These are phyloP conservation scores for Morelia viridis DNA, from an alignment of 2,797 vertebrate genomes.

Conservation along the genomic window DNA sequence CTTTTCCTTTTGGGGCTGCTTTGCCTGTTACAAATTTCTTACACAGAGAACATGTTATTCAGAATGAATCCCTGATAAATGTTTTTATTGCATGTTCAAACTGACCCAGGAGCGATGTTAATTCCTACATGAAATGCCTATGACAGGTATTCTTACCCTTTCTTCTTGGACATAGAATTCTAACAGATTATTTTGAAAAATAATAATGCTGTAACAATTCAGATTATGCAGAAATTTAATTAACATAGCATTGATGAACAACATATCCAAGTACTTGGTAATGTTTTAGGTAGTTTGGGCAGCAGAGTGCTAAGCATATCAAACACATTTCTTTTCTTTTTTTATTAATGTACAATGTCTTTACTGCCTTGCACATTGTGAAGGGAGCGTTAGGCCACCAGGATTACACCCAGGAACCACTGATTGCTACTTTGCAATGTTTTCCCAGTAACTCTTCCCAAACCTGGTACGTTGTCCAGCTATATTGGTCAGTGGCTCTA, in stretches of 20 bases:
- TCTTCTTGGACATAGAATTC: background rate
- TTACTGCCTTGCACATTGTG: no score
- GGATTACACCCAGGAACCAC: no score
- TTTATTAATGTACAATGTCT: background rate
- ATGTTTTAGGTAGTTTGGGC: background rate
- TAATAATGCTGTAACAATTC: background rate
- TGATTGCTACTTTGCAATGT: background rate
- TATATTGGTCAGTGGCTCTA: no score
- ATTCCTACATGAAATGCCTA: background rate
- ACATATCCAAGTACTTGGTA: background rate
- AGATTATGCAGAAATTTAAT: slow-evolving; percentile 42
- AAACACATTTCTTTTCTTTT: background rate
- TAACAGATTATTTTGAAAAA: background rate
- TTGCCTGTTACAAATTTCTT: no score
- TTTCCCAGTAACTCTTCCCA: no score
- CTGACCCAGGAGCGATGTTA: background rate
- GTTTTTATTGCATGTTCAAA: background rate
- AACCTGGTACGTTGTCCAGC: no score
- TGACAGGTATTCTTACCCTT: background rate
- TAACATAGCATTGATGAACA: background rate
- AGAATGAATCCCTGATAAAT: background rate
- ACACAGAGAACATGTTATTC: background rate
- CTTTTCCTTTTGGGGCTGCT: background rate
- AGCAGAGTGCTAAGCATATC: background rate
- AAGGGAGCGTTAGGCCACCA: no score